A percentile compares a stretch with the other conserved stretches of the same genome.
phyloP scores from a whole-genome alignment of 2,888 invertebrate genomes.

The Lamproptera curius region DNA sequence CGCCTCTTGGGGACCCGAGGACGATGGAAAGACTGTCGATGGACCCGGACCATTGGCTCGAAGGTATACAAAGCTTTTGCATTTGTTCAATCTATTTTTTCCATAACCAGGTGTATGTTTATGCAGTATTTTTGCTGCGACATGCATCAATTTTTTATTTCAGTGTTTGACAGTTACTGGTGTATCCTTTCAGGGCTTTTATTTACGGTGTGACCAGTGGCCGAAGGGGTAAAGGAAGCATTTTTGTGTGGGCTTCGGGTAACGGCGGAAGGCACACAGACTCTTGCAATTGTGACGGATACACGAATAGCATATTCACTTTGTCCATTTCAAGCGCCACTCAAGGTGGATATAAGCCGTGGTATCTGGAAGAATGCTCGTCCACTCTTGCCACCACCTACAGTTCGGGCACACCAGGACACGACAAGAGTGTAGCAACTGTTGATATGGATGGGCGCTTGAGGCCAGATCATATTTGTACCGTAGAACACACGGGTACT shows the following conservation, averaged over 20 bases:
- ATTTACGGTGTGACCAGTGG: conserved; percentile 96
- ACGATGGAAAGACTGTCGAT: conserved; percentile 97
- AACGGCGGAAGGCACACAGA: conserved; percentile 97
- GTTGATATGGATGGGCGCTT: conserved; percentile 94
- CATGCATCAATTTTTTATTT: too few species aligned
- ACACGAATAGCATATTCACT: conserved; percentile 99
- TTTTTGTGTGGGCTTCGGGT: conserved; percentile 99
- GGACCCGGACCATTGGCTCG: conserved; percentile 95
- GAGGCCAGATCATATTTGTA: conserved; percentile 92
- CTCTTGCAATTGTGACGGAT: conserved; percentile 99
- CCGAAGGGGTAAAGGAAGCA: conserved; percentile 94
- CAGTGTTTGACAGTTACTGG: too few species aligned
- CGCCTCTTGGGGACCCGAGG: conserved; percentile 98
- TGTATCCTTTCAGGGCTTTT: conserved; percentile 83
- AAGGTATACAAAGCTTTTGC: too few species aligned
- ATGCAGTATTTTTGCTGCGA: too few species aligned
- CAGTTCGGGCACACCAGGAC: conserved; percentile 95
- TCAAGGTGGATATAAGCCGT: conserved; percentile 96
- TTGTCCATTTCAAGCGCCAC: conserved; percentile 98
- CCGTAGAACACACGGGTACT: conserved; percentile 94
- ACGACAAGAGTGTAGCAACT: conserved; percentile 93
- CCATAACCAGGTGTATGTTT: too few species aligned
- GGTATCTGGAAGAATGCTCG: conserved; percentile 99
- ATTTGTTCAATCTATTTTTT: too few species aligned
- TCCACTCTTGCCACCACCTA: conserved; percentile 99